Conservation (phyloP, 1,140 invertebrate genomes). For the Euura saliciscinereae region DNA sequence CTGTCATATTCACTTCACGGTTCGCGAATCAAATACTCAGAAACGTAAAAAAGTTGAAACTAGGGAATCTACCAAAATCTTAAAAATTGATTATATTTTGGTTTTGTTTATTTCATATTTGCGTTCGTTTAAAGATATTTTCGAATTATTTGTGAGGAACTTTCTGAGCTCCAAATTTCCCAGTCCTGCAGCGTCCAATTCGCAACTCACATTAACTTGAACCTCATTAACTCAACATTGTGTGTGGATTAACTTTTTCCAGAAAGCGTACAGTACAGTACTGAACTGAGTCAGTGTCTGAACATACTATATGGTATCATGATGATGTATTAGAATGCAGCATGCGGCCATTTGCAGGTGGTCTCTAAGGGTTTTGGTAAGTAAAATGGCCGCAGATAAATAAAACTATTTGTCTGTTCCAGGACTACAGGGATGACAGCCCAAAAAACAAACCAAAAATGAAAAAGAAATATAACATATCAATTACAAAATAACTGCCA, state of each 20-base stretch:
- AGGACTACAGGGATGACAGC: constrained; percentile 26
- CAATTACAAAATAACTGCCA: constrained; percentile 6
- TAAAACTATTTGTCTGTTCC: constrained; percentile 53
- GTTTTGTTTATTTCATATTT: too few species aligned
- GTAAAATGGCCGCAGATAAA: constrained; percentile 58
- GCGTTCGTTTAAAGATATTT: too few species aligned
- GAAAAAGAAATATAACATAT: not conserved
- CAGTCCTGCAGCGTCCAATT: not conserved
- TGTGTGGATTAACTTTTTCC: constrained; percentile 62
- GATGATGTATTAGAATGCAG: constrained; percentile 60
- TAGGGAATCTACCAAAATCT: too few species aligned
- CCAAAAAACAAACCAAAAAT: constrained; percentile 9
- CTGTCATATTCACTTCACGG: too few species aligned
- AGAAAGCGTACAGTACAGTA: constrained; percentile 52
- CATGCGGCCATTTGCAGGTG: constrained; percentile 61
- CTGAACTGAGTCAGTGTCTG: constrained; percentile 53
- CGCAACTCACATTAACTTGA: not conserved
- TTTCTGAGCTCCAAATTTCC: not conserved
- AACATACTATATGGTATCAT: constrained; percentile 60
- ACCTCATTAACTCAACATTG: constrained; percentile 51
- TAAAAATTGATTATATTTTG: too few species aligned
- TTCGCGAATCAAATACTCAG: too few species aligned
- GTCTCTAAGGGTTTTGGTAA: constrained; percentile 44
- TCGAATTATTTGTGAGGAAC: too few species aligned
- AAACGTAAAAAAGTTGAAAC: too few species aligned